Percentiles rank a stretch among this genome's conserved stretches.
Conservation (phyloP, 2,113 vertebrate genomes). For the Marmota monax region DNA sequence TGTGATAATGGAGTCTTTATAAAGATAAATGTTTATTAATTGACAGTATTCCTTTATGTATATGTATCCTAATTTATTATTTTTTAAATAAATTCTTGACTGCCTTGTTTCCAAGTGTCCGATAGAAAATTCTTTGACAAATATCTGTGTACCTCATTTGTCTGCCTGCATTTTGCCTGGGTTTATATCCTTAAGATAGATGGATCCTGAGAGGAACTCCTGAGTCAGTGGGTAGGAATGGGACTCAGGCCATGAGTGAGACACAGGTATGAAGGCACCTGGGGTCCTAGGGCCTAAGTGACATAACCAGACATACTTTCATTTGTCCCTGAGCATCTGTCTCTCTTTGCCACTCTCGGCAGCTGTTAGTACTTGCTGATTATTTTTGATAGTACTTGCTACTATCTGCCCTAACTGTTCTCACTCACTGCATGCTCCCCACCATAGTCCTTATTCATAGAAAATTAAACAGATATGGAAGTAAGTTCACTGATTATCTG, state of each 20-base stretch:
- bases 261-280: too few species aligned
- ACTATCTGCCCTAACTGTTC: background rate
- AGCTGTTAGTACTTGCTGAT: too few species aligned
- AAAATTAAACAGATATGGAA: slow-evolving; percentile 28
- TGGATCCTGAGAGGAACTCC: background rate
- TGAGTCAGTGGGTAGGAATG: background rate
- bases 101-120: background rate
- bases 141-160: background rate
- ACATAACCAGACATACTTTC: background rate
- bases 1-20: background rate
- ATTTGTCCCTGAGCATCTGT: background rate
- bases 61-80: background rate
- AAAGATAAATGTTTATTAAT: slow-evolving; percentile 1
- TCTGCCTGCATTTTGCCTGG: background rate
- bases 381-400: too few species aligned
- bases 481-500: background rate
- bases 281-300: too few species aligned
- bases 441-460: background rate
- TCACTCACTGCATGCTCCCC: background rate
- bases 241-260: too few species aligned
- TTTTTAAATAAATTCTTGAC: background rate
- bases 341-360: background rate
- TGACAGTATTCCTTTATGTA: background rate
- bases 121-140: background rate
- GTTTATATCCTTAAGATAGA: background rate